A percentile compares a stretch with the other conserved stretches of the same genome.
These are phyloP conservation scores for Rhodeus uyekii DNA, from an alignment of 2,797 vertebrate genomes.

Conservation along the genomic window DNA sequence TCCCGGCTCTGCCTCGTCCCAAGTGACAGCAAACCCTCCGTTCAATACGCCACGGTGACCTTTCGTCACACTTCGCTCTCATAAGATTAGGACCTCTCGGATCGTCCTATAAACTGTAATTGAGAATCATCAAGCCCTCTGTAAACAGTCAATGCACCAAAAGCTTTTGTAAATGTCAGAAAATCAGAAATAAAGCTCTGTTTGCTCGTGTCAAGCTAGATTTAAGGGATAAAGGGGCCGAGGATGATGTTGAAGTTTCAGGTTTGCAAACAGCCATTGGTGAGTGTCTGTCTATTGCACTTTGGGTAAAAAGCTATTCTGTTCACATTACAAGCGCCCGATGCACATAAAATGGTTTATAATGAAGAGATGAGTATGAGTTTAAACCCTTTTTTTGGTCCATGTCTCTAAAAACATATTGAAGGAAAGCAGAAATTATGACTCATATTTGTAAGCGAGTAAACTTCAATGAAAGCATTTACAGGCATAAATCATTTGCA, in stretches of 20 bases:
- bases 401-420: neutral
- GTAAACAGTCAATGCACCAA: constrained; percentile 15
- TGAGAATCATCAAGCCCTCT: constrained; percentile 1
- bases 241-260: neutral
- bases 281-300: neutral
- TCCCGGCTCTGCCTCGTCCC: neutral
- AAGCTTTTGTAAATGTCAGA: constrained; percentile 18
- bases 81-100: neutral
- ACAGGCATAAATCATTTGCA: neutral
- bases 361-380: neutral
- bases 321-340: neutral
- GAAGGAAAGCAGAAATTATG: neutral
- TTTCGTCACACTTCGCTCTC: neutral
- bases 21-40: neutral
- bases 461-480: neutral
- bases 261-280: neutral
- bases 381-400: neutral
- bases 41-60: neutral
- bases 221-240: neutral
- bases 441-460: neutral
- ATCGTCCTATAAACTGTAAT: constrained; percentile 15
- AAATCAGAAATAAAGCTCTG: neutral
- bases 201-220: neutral
- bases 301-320: neutral
- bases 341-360: neutral